Evolutionary conservation across 1,140 invertebrate species (phyloP), one percentile per base, ranked within the genome.

Genomic region (Bombyx mandarina): DNA sequence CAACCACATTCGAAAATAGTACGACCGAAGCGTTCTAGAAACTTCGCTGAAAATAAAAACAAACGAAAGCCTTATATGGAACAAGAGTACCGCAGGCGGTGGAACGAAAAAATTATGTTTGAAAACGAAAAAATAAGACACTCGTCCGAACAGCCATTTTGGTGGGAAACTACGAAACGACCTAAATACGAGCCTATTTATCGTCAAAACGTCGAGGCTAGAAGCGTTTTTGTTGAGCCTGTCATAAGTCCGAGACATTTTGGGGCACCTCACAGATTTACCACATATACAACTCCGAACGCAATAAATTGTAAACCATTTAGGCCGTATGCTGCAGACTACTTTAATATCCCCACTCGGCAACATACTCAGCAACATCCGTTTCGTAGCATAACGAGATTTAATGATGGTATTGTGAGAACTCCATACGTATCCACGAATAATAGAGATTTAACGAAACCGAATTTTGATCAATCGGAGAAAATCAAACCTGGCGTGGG

Each of bases 31-130:
- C 45, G 35, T 26, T 42, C 57, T 8, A 47, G 61, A 47, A 59
- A 61, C 8, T 51, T 49, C 8, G 62, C 57, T 47, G 58, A 60
- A 6, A 59, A 64, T 46, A 66, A 52, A 47, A 35, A 3, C 1
- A 58, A 43, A 43, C 57, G 51, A 50, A 52, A 63, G 5, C 79
- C 77, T 0, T 77, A 77, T 47, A 71, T 77, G 68, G 75, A 85
- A 56, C 79, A 82, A 59, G 81, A 84, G 52, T 75, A 78, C 53
- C 66, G 75, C 53, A 57, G 78, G 12, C 65, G 73, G 9, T 82
- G 78, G 75, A 71, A 75, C 50, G 78, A 82, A 52, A 65, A 66
- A 8, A 55, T 77, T 7, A 69, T 71, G 58, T 77, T 74, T 52
- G 60, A 75, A 10, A 61, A 50, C 56, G 57, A 7, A 54, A 59